Conservation (phyloP, 2,113 vertebrate species). For the Crypturellus undulatus region DNA sequence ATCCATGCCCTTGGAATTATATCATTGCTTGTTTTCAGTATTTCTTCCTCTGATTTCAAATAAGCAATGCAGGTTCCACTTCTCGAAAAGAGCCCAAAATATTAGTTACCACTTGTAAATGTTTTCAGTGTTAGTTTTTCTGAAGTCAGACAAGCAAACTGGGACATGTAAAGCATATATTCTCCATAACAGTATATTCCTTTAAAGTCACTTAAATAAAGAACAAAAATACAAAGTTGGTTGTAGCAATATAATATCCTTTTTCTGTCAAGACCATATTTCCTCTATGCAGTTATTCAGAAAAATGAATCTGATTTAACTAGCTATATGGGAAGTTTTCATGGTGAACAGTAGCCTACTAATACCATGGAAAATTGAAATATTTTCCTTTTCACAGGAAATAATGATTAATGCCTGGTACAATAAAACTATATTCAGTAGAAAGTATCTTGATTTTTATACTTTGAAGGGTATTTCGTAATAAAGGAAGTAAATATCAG, state of each 20-base stretch:
- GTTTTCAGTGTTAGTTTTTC: not conserved
- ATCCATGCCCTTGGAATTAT: conserved; percentile 4
- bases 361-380: not conserved
- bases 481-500: not conserved
- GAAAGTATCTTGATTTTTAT: not conserved
- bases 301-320: not conserved
- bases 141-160: not conserved
- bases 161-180: not conserved
- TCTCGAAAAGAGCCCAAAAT: not conserved
- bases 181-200: not conserved
- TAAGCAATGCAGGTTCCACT: not conserved
- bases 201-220: not conserved
- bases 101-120: not conserved
- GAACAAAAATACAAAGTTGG: not conserved
- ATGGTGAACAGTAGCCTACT: conserved; percentile 7
- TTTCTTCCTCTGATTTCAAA: conserved; percentile 1
- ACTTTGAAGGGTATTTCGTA: not conserved
- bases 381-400: not conserved
- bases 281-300: conserved; percentile 10
- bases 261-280: conserved; percentile 6
- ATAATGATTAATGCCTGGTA: not conserved
- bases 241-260: not conserved
- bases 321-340: not conserved
- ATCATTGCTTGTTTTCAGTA: not conserved
- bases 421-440: not conserved